A percentile compares a stretch with the other conserved stretches of the same genome.
Evolutionary conservation across 2,888 invertebrate genomes (phyloP).

Genomic region (Celastrina argiolus): DNA sequence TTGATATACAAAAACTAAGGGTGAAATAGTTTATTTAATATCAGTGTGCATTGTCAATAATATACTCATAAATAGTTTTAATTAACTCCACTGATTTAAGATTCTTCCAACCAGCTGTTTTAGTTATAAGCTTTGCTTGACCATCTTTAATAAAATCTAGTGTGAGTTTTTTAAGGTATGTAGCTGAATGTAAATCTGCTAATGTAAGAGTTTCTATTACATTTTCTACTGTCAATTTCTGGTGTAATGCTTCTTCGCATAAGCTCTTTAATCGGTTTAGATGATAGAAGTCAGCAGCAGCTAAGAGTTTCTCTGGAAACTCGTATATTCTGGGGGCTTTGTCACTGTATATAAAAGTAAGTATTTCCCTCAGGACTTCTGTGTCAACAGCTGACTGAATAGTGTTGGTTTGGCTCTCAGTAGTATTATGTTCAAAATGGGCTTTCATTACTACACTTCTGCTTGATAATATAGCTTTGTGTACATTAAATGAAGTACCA

Average conservation of each 20-base stretch:
- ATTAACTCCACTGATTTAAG: constrained; percentile 64
- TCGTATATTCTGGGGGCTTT: constrained; percentile 65
- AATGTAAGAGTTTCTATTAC: constrained; percentile 64
- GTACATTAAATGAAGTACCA: constrained; percentile 58
- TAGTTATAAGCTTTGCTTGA: constrained; percentile 61
- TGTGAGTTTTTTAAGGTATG: constrained; percentile 53
- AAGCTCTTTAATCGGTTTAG: constrained; percentile 59
- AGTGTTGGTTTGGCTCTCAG: constrained; percentile 59
- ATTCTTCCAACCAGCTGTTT: constrained; percentile 64
- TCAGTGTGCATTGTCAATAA: constrained; percentile 57
- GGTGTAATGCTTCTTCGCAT: constrained; percentile 65
- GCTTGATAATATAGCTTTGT: constrained; percentile 65
- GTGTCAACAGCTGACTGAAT: constrained; percentile 62
- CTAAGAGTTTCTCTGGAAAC: constrained; percentile 63
- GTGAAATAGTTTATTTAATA: constrained; percentile 34
- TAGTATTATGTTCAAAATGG: constrained; percentile 68
- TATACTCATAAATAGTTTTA: constrained; percentile 65
- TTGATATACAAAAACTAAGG: no score
- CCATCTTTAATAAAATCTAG: constrained; percentile 70
- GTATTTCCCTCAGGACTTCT: constrained; percentile 59
- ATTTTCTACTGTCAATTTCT: constrained; percentile 66
- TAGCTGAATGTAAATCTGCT: constrained; percentile 66
- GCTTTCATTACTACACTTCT: constrained; percentile 66
- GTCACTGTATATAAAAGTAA: constrained; percentile 66
- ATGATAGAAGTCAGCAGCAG: constrained; percentile 69